phyloP scores from a whole-genome alignment of 2,113 vertebrate species.

The Prolemur simus region DNA sequence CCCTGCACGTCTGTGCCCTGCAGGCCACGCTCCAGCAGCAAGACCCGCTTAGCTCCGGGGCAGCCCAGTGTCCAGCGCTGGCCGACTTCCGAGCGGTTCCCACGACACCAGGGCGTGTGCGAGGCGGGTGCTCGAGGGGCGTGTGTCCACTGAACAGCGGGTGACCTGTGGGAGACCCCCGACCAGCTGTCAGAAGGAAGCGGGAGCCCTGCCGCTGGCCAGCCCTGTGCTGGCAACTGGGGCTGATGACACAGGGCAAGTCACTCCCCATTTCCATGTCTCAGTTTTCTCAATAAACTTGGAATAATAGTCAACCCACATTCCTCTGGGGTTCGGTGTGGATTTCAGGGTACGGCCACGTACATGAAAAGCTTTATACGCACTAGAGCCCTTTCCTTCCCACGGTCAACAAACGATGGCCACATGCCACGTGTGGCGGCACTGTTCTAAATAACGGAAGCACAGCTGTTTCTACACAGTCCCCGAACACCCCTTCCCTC shows the following conservation, averaged over 20 bases:
- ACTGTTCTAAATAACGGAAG: rapidly evolving
- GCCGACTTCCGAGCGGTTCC: rapidly evolving
- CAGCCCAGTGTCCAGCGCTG: rapidly evolving
- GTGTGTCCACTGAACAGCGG: rapidly evolving
- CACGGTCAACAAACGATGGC: rapidly evolving
- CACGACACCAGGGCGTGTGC: rapidly evolving
- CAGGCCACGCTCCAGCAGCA: too few relatives aligned
- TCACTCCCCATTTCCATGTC: not conserved
- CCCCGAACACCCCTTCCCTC: not conserved
- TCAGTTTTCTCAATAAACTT: not conserved
- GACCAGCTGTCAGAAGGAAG: rapidly evolving
- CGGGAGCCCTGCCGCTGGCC: rapidly evolving
- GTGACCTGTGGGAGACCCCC: rapidly evolving
- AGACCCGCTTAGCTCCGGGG: rapidly evolving
- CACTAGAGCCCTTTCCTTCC: not conserved
- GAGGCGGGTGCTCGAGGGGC: rapidly evolving
- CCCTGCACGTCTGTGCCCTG: rapidly evolving
- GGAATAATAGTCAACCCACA: not conserved
- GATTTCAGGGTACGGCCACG: not conserved
- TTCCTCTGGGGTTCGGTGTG: not conserved
- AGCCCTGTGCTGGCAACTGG: rapidly evolving
- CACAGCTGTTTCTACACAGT: not conserved
- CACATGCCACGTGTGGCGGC: rapidly evolving
- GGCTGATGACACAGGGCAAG: rapidly evolving
- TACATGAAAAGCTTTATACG: not conserved